Conservation (phyloP, 2,888 invertebrate genomes). For the Hirtodrosophila duncani region DNA sequence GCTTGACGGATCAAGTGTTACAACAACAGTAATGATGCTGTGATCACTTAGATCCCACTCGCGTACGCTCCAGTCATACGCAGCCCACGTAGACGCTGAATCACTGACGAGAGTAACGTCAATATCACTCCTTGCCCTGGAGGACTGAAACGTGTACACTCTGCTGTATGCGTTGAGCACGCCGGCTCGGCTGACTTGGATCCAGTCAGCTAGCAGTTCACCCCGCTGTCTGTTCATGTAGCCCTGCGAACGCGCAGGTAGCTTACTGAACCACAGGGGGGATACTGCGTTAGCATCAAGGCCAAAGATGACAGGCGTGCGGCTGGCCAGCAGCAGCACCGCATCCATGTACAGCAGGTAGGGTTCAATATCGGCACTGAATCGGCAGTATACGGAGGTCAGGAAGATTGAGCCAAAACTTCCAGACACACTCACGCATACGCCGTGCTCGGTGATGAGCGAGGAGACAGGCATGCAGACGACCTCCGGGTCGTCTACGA, state of each 20-base stretch:
- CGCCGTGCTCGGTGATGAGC: constrained; percentile 20
- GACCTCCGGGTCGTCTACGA: constrained; percentile 5
- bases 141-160: constrained; percentile 3
- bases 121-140: not conserved
- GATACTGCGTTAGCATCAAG: constrained; percentile 16
- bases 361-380: constrained; percentile 3
- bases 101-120: not conserved
- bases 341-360: constrained; percentile 24
- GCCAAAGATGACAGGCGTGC: constrained; percentile 4
- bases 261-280: constrained; percentile 23
- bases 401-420: constrained; percentile 19
- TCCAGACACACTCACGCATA: constrained; percentile 28
- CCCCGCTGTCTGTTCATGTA: constrained; percentile 1
- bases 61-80: constrained; percentile 3
- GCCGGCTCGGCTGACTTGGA: not conserved
- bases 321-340: constrained; percentile 17
- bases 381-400: constrained; percentile 22
- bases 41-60: not conserved
- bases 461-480: constrained; percentile 13
- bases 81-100: constrained; percentile 3
- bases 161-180: constrained; percentile 14
- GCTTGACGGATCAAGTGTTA: not conserved
- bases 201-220: constrained; percentile 11
- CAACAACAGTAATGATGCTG: constrained; percentile 2
- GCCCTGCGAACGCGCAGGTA: not conserved